A percentile compares a stretch with the other conserved stretches of the same genome.
Evolutionary conservation across 1,140 invertebrate species (phyloP).

Genomic region (Lordiphosa collinella): DNA sequence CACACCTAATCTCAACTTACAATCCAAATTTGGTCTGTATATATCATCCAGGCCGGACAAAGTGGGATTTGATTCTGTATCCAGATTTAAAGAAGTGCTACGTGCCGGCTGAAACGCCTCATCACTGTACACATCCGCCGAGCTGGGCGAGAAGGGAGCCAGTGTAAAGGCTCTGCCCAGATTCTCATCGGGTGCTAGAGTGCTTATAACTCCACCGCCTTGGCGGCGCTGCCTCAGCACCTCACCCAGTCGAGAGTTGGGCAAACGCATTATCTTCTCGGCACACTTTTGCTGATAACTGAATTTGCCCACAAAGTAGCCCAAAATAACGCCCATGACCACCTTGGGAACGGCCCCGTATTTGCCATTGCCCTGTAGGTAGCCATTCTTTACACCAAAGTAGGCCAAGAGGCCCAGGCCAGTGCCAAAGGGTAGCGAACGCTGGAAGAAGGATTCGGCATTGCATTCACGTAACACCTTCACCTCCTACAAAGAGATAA

Average conservation of each 20-base stretch:
- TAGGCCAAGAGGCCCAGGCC: conserved; percentile 82
- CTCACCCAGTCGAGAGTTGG: conserved; percentile 78
- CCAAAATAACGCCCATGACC: conserved; percentile 83
- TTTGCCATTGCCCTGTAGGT: conserved; percentile 80
- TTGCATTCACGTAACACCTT: conserved; percentile 86
- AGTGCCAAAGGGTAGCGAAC: conserved; percentile 84
- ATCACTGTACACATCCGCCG: conserved; percentile 79
- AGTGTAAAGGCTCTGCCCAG: conserved; percentile 80
- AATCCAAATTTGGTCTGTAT: conserved; percentile 80
- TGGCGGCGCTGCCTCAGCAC: conserved; percentile 57
- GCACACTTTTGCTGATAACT: conserved; percentile 87
- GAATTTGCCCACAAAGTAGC: conserved; percentile 88
- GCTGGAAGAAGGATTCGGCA: conserved; percentile 85
- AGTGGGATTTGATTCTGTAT: conserved; percentile 79
- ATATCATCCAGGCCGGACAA: conserved; percentile 80
- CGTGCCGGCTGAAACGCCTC: conserved; percentile 47
- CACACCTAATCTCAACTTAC: conserved; percentile 68
- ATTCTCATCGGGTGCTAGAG: conserved; percentile 75
- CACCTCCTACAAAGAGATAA: conserved; percentile 80
- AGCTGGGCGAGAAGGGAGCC: conserved; percentile 78
- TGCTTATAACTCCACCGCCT: conserved; percentile 48
- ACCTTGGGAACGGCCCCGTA: conserved; percentile 86
- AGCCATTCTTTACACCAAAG: conserved; percentile 83
- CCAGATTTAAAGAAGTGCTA: conserved; percentile 77
- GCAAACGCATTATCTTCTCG: conserved; percentile 87